These are phyloP conservation scores for Peromyscus maniculatus DNA, from an alignment of 2,113 vertebrate species.

Conservation along the genomic window DNA sequence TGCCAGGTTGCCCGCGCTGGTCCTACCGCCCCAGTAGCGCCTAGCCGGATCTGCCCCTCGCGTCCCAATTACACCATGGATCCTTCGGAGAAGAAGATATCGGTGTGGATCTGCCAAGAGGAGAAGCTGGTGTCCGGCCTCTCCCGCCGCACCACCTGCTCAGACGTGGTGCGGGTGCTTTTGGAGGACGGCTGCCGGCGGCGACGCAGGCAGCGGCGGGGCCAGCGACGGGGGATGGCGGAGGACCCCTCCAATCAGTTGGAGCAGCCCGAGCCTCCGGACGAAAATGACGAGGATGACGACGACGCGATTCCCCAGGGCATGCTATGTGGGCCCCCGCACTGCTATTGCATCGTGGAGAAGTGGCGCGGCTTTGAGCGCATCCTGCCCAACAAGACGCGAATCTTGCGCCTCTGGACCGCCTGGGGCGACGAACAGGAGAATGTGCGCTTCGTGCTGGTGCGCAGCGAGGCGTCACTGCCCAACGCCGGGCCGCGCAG, in stretches of 20 bases:
- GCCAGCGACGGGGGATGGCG: conserved; percentile 72
- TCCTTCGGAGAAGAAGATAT: conserved; percentile 90
- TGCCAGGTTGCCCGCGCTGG: not conserved
- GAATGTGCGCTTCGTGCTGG: conserved; percentile 94
- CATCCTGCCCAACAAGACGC: conserved; percentile 94
- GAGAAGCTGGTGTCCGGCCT: conserved; percentile 96
- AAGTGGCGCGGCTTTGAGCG: conserved; percentile 97
- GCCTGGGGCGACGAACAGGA: conserved; percentile 96
- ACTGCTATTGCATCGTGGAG: conserved; percentile 95
- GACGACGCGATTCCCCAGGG: conserved; percentile 75
- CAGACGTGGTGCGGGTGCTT: conserved; percentile 94
- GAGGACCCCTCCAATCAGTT: not conserved
- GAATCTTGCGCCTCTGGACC: conserved; percentile 94
- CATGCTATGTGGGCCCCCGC: conserved; percentile 92
- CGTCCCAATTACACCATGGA: conserved; percentile 87
- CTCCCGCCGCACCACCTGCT: conserved; percentile 94
- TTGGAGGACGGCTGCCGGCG: conserved; percentile 90
- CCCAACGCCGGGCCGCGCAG: conserved; percentile 91
- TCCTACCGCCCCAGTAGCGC: not conserved
- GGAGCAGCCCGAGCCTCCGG: conserved; percentile 56
- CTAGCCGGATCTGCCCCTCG: not conserved
- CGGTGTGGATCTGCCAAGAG: conserved; percentile 96
- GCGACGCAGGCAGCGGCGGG: conserved; percentile 80
- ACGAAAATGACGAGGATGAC: conserved; percentile 77
- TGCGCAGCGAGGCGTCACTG: conserved; percentile 92